Evolutionary conservation across 2,113 vertebrate genomes (phyloP), one percentile per base, ranked within the genome.

Genomic region (Abramis brama): DNA sequence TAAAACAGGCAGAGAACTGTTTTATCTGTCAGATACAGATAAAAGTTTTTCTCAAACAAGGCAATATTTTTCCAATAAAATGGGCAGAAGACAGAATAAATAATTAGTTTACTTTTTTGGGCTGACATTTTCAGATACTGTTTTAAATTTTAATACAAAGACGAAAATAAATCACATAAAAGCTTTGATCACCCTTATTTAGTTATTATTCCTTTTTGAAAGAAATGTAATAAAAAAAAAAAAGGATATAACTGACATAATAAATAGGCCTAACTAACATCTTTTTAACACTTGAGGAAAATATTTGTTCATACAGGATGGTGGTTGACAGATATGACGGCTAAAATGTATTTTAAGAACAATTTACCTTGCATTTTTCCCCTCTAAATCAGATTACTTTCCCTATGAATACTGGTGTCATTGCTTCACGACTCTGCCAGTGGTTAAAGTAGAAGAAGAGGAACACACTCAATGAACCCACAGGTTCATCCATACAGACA

Each of bases 401-500:
- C 36, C 10, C 19, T 73, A 7, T 76, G 52, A 71, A 60, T 33
- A 39, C 50, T 25, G 39, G 4, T 55, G 21, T 39, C 10, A 43
- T 45, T 85, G 21, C 23, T 70, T 76, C 8, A 68, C 12, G 23
- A 23, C 19, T 79, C 21, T 43, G 30, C 12, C 13, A 15, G 25
- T 70, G 39, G 23, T 27, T 45, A 79, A 84, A 60, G 30, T 39
- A 19, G 21, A 33, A 52, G 27, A 62, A 70, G 45, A 59, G 27
- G 17, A 79, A 71, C 60, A 76, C 59, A 83, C 89, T 82, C 77
- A 12, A 45, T 83, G 84, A 88, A 86, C 47, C 17, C 60, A 79
- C 21, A 87, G 64, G 89, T 87, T 83, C 47, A 89, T 74, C 64
- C 85, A 84, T 74, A 85, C 55, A 87, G 43, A 83, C 36, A 87